phyloP scores from a whole-genome alignment of 1,140 invertebrate species.

The Caenorhabditis tropicalis region DNA sequence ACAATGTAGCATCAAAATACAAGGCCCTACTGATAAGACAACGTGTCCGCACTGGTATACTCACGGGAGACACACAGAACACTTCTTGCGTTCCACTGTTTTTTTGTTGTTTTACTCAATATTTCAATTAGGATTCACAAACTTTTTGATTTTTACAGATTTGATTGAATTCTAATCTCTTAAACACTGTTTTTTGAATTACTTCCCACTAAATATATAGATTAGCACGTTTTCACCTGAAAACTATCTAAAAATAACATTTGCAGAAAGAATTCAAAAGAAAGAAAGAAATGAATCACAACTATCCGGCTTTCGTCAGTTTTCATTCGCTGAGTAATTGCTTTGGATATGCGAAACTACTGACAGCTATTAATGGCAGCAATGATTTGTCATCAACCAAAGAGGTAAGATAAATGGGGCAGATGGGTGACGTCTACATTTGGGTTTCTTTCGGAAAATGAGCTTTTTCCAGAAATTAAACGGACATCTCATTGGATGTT shows the following conservation, averaged over 20 bases:
- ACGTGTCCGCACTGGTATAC: not conserved
- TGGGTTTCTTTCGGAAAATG: too few relatives aligned
- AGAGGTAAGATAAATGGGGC: not conserved
- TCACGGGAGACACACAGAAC: not conserved
- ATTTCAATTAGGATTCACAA: not conserved
- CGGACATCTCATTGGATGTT: not conserved
- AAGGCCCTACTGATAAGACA: not conserved
- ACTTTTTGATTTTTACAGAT: too few relatives aligned
- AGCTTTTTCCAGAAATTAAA: slow-evolving; percentile 1
- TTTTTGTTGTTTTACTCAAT: not conserved
- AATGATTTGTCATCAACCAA: slow-evolving; percentile 22
- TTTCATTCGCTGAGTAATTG: slow-evolving; percentile 40
- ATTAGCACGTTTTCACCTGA: not conserved
- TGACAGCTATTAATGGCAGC: slow-evolving; percentile 12
- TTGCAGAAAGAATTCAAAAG: not conserved
- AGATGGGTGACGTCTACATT: too few relatives aligned
- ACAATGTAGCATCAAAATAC: slow-evolving; percentile 20
- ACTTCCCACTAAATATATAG: too few relatives aligned
- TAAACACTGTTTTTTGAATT: too few relatives aligned
- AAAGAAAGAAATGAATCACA: slow-evolving; percentile 22
- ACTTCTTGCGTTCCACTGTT: too few relatives aligned
- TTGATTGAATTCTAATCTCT: too few relatives aligned
- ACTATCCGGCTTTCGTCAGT: slow-evolving; percentile 36
- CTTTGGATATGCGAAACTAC: slow-evolving; percentile 18
- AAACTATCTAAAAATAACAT: too few relatives aligned